Base-by-base conservation (phyloP, 2,113 vertebrate species). In the Globicephala melas region DNA sequence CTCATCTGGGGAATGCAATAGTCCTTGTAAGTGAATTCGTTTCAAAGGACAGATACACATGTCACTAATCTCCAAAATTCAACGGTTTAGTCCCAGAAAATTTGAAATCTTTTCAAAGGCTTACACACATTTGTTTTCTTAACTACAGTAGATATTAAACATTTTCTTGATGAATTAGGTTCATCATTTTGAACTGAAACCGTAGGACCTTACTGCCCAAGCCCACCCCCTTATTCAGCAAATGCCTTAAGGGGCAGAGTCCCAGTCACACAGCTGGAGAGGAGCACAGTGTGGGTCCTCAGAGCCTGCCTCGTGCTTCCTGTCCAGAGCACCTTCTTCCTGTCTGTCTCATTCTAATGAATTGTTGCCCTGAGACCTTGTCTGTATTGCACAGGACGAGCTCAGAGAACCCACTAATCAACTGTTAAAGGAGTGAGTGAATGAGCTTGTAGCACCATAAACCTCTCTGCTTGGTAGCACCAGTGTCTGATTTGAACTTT, bases 361-460 rank as follows among this genome's bases (percentile, higher is more conserved):
- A 53, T 38, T 13, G 47, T 53, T 31, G 47, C 55, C 76, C 73
- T n/a, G 4, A 38, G 58, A 41, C 21, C 33, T 47, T 8, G 1
- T 47, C 41, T 20, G 12, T 33, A 8, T 77, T 53, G 41, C n/a
- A 14, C 6, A 36, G 44, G 50, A 58, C 60, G 1, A 0, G n/a
- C 50, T 12, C 62, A 44, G 77, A 8, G 44, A 26, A 33, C 91
- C 31, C 33, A 5, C 73, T 70, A 38, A 8, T 26, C 25, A 31
- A 38, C 44, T 33, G 5, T 21, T 28, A 15, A 36, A 71, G 50
- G 55, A 71, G 25, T 14, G 33, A 84, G 28, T 8, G 25, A 33
- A 6, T 55, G 47, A 33, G 15, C 13, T 41, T 4, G 0, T 15
- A 2, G 8, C 2, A 68, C 25, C 4, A 0, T 5, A 8, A 12